These are phyloP conservation scores for Scolopax mira DNA, from an alignment of 2,113 vertebrate species.

Conservation along the genomic window DNA sequence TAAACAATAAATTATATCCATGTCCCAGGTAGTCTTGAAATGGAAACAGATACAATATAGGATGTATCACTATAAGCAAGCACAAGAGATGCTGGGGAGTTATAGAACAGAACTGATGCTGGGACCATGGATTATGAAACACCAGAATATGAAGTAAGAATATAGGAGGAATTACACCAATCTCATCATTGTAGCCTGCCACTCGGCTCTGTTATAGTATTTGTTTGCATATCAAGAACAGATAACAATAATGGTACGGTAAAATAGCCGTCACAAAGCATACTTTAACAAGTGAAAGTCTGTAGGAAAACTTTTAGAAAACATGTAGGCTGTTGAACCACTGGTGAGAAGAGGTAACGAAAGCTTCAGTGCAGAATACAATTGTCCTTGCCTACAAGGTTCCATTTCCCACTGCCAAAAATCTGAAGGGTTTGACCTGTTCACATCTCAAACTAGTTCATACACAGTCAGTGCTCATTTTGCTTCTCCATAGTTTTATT, in stretches of 20 bases:
- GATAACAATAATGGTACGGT: not conserved
- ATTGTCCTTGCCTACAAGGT: not conserved
- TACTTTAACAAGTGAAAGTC: not conserved
- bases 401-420: not conserved
- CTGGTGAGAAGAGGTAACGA: not conserved
- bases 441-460: not conserved
- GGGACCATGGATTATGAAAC: not conserved
- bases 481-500: not conserved
- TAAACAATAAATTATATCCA: not conserved
- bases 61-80: not conserved
- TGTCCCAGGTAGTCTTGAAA: not conserved
- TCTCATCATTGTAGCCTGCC: not conserved
- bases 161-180: not conserved
- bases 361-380: not conserved
- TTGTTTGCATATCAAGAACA: not conserved
- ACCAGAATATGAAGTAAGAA: not conserved
- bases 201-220: not conserved
- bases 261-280: not conserved
- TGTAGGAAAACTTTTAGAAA: not conserved
- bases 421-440: not conserved
- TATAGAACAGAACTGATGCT: not conserved
- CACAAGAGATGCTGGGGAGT: not conserved
- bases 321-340: not conserved
- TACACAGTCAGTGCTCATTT: not conserved
- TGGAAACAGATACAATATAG: not conserved